Conservation (phyloP, 64 coral and sea anemone species). For the Montipora foliosa region DNA sequence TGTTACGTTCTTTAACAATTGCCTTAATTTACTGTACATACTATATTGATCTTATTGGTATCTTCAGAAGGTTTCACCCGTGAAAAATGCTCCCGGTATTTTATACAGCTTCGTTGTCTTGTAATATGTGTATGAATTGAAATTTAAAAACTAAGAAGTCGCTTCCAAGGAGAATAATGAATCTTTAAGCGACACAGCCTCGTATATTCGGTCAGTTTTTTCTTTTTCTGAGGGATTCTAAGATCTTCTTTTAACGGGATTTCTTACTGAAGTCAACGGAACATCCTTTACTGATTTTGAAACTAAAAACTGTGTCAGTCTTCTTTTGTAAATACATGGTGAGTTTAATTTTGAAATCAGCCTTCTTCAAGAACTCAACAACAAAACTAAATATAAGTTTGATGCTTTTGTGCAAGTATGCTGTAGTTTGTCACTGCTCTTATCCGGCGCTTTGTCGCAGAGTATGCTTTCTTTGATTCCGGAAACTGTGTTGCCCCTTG, state of each 20-base stretch:
- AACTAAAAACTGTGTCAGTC: no score
- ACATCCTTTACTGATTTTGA: no score
- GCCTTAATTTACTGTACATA: slow-evolving; percentile 32
- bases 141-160: no score
- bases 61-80: not conserved
- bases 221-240: no score
- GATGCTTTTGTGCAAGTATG: not conserved
- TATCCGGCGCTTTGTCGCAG: not conserved
- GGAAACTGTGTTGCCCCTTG: not conserved
- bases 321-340: not conserved
- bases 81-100: no score
- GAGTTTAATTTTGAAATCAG: not conserved
- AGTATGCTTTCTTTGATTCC: not conserved
- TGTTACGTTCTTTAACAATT: slow-evolving; percentile 70
- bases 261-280: no score
- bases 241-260: no score
- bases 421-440: not conserved
- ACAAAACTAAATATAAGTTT: not conserved
- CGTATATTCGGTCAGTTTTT: no score
- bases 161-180: no score
- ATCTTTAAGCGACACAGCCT: no score
- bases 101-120: not conserved
- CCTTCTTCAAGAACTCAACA: not conserved
- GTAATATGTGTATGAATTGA: not conserved
- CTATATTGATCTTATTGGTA: not conserved